A percentile compares a stretch with the other conserved stretches of the same genome.
phyloP scores from a whole-genome alignment of 2,797 vertebrate genomes.

The Chromobotia macracanthus region DNA sequence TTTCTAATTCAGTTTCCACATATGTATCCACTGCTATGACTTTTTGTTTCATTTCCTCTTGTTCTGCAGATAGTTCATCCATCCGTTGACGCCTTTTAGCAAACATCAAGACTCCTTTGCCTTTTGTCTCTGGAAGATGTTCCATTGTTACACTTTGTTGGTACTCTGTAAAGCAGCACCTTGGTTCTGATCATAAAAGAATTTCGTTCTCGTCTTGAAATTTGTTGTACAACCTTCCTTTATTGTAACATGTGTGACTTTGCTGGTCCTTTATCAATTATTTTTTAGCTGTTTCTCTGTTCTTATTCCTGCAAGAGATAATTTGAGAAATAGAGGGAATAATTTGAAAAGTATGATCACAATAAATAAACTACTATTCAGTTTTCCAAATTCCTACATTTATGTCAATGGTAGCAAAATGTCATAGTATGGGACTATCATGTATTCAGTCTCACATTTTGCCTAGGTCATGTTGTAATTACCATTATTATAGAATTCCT shows the following conservation, averaged over 20 bases:
- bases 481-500: background rate
- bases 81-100: conserved; percentile 88
- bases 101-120: conserved; percentile 95
- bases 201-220: conserved; percentile 73
- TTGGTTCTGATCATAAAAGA: conserved; percentile 74
- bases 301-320: conserved; percentile 80
- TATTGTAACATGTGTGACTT: conserved; percentile 90
- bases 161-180: conserved; percentile 68
- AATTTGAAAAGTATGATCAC: background rate
- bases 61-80: conserved; percentile 87
- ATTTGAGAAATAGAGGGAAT: background rate
- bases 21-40: conserved; percentile 69
- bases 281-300: conserved; percentile 88
- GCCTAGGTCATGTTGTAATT: background rate
- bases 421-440: background rate
- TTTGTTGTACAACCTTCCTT: conserved; percentile 78
- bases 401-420: background rate
- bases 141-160: conserved; percentile 80
- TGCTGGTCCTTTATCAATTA: conserved; percentile 86
- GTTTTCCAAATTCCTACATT: background rate
- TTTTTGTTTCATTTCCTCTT: conserved; percentile 82
- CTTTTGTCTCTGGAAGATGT: conserved; percentile 85
- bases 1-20: conserved; percentile 56
- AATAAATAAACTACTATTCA: background rate
- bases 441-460: background rate